These are phyloP conservation scores for Drosophila tani DNA, from an alignment of 1,140 invertebrate genomes.

Conservation along the genomic window DNA sequence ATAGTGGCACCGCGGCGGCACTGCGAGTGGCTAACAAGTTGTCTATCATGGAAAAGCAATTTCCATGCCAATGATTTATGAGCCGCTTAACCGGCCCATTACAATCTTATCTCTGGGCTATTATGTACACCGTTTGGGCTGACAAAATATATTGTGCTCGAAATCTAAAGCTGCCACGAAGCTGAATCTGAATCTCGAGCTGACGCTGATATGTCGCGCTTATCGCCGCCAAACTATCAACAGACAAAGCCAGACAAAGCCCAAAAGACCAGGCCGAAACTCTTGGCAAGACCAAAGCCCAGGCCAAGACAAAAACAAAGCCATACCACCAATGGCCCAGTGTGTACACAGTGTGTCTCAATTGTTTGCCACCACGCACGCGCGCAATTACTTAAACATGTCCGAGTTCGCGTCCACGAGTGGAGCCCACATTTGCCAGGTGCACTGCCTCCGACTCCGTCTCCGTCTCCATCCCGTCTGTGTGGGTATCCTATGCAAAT, in stretches of 20 bases:
- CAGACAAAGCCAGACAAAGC: constrained; percentile 58
- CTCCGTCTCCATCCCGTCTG: constrained; percentile 4
- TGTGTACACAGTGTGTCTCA: constrained; percentile 72
- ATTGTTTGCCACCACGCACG: constrained; percentile 82
- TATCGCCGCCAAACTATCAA: constrained; percentile 80
- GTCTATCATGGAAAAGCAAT: constrained; percentile 82
- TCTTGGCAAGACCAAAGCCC: constrained; percentile 32
- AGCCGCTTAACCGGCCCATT: constrained; percentile 79
- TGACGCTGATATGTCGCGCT: constrained; percentile 81
- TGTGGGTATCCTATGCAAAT: constrained; percentile 74
- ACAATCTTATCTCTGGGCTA: constrained; percentile 79
- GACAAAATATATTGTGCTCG: constrained; percentile 81
- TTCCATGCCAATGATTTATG: constrained; percentile 83
- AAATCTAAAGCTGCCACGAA: constrained; percentile 72
- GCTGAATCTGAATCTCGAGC: constrained; percentile 57
- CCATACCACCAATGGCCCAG: constrained; percentile 14
- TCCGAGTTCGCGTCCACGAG: constrained; percentile 66
- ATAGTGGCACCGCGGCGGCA: too few species aligned
- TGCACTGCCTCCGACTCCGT: constrained; percentile 7
- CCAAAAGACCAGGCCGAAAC: constrained; percentile 39
- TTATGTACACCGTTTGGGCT: constrained; percentile 81
- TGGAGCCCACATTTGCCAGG: constrained; percentile 70
- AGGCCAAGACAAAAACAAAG: constrained; percentile 61
- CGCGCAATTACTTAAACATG: constrained; percentile 80
- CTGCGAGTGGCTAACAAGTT: constrained; percentile 59